Base-by-base conservation (phyloP, 92 coral and sea anemone species). In the Palythoa caribaeorum region DNA sequence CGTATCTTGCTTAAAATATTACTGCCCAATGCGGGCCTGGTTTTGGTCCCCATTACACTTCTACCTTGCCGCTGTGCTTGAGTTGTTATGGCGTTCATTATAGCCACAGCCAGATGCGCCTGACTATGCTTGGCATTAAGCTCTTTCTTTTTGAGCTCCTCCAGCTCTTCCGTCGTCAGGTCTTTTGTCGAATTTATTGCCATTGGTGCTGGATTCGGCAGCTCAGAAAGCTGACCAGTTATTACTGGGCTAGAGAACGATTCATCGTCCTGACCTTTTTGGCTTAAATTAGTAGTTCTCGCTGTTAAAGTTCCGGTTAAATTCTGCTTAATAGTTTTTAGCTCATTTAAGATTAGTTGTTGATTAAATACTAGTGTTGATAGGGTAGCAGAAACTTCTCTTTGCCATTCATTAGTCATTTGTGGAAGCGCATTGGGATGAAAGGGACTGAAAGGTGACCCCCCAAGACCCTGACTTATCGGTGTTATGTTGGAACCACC, bases 71-170 rank as follows among this genome's bases (percentile, higher is more conserved):
- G 28, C 28, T 28, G 28, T 28, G 28, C 28, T 28, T 0, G 28
- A 28, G 28, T 28, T 28, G 28, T 28, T 28, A 28, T 28, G 28
- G 28, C 28, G 28, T 72, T 72, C 77, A 72, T 38, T 72, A 13
- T 37, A 72, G 77, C 51, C 77, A 72, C 77, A 72, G 77, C 53
- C 52, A 72, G 77, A 72, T 72, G 77, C 38, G 77, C 77, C 40
- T 72, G 21, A 39, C 21, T 72, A 37, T 2, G 77, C 51, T 72
- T 72, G 53, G 53, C 77, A 51, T 72, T 72, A 51, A 72, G 77
- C 77, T 39, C 77, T 51, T 72, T 72, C 52, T 38, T 38, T 38
- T 39, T 72, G 75, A 72, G 53, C 77, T 39, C 77, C 17, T 71
- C 76, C 76, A 71, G 50, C 53, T 72, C 54, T 72, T 72, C 77